These are phyloP conservation scores for Clarias fuscus DNA, from an alignment of 2,797 vertebrate species.

Conservation along the genomic window DNA sequence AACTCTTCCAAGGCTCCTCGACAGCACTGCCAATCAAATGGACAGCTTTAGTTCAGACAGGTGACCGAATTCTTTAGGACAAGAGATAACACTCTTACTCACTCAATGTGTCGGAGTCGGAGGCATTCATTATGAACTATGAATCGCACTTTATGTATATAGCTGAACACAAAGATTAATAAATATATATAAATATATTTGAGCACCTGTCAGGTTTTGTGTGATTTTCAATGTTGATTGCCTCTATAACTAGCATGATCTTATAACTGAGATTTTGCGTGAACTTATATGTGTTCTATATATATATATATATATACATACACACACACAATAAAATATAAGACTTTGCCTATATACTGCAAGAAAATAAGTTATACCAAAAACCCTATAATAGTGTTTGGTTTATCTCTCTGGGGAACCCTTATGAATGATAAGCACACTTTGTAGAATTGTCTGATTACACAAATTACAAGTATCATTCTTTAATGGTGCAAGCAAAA, in stretches of 20 bases:
- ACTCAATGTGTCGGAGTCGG: not conserved
- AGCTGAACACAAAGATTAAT: not conserved
- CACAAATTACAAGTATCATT: not conserved
- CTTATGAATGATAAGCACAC: not conserved
- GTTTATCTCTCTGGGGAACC: not conserved
- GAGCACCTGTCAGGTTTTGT: not conserved
- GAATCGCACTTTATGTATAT: not conserved
- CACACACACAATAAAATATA: no score
- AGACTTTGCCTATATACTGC: not conserved
- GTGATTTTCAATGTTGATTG: not conserved
- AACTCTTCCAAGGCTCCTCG: slow-evolving; percentile 82
- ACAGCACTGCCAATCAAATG: slow-evolving; percentile 77
- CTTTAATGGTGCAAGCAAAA: not conserved
- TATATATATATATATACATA: no score
- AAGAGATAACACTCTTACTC: slow-evolving; percentile 38
- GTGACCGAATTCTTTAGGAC: slow-evolving; percentile 77
- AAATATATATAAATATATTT: not conserved
- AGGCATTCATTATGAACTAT: not conserved
- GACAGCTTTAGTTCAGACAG: slow-evolving; percentile 83
- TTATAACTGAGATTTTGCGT: slow-evolving; percentile 4
- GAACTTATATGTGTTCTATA: not conserved
- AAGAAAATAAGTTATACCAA: not conserved
- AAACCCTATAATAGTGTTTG: not conserved
- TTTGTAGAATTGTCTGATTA: not conserved
- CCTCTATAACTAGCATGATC: not conserved